A percentile compares a stretch with the other conserved stretches of the same genome.
Conservation (phyloP, 2,888 invertebrate genomes). For the Orchestes rusci region DNA sequence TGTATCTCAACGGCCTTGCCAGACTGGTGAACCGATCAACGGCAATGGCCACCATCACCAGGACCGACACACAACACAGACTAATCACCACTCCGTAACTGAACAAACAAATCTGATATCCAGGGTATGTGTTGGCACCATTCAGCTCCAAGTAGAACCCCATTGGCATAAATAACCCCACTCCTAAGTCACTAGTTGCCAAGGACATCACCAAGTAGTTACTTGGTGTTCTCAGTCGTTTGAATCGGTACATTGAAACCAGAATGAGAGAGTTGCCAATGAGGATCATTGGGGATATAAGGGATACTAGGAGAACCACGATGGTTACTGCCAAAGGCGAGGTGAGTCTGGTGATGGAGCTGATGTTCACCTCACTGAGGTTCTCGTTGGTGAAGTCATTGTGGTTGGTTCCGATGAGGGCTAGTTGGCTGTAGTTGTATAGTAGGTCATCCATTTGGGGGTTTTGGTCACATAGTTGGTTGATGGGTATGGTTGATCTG, state of each 20-base stretch:
- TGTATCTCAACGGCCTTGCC: slow-evolving; percentile 55
- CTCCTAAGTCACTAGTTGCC: slow-evolving; percentile 54
- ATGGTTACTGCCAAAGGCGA: slow-evolving; percentile 45
- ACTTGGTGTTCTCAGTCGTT: slow-evolving; percentile 54
- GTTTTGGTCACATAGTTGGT: slow-evolving; percentile 26
- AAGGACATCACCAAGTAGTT: slow-evolving; percentile 55
- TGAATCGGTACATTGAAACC: slow-evolving; percentile 53
- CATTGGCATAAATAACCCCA: slow-evolving; percentile 53
- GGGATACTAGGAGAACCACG: slow-evolving; percentile 47
- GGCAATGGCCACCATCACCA: slow-evolving; percentile 56
- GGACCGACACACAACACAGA: slow-evolving; percentile 53
- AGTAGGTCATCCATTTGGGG: slow-evolving; percentile 37
- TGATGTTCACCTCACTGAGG: slow-evolving; percentile 36
- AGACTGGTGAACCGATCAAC: slow-evolving; percentile 56
- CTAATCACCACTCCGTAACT: slow-evolving; percentile 53
- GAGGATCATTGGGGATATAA: slow-evolving; percentile 52
- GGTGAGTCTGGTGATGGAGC: slow-evolving; percentile 37
- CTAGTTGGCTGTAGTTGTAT: slow-evolving; percentile 37
- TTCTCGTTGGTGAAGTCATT: slow-evolving; percentile 34
- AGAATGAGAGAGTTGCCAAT: slow-evolving; percentile 54
- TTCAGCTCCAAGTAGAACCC: slow-evolving; percentile 53
- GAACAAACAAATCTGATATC: slow-evolving; percentile 47
- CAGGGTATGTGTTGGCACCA: slow-evolving; percentile 42
- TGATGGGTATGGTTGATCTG: neutral
- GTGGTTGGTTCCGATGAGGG: slow-evolving; percentile 33